Evolutionary conservation across 2,113 vertebrate genomes (phyloP), one percentile per base, ranked within the genome.

Genomic region (Hippocampus mohnikei): DNA sequence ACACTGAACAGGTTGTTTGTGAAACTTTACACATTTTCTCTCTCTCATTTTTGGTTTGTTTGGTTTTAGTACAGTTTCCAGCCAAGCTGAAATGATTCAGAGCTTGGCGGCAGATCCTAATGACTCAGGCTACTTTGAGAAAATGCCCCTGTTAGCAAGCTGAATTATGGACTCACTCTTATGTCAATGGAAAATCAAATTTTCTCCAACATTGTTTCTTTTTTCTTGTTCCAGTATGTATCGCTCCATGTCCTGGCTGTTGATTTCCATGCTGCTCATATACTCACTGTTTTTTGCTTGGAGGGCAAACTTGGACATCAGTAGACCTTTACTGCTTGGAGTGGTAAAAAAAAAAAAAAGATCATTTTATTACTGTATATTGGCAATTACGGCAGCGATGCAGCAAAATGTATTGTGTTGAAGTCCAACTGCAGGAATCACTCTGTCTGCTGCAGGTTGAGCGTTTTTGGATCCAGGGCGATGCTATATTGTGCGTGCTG

Each of bases 261-360:
- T 98, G 40, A 62, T 90, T 70, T 82, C 81, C 72, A 99, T 98
- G 96, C 70, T 95, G 74, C 84, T 93, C 41, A 58, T 93, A 78
- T 99, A 99, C 85, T 98, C 96, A 0, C 77, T 98, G 73, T 97
- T 99, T 87, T 99, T 99, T 1, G 91, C 95, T 77, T 99, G 96
- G 96, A 96, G 97, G 83, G 97, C 96, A 71, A 99, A 99, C 89
- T 82, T 99, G 90, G 95, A 99, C 80, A 88, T 99, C 78, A 94
- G 93, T 69, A 95, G 94, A 74, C 96, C 96, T 67, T 90, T 99
- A 11, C 93, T 98, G 79, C 89, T 95, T 13, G 96, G 95, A 4
- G 96, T 99, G 94, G 97, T 98, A 87, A 95, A 96, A 85, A 58
- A 46, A 15, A 16, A 3, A 15, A 12, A 48, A 37, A 48, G 40